Conservation (phyloP, 2,113 vertebrate species). For the Lophotis ruficrista region DNA sequence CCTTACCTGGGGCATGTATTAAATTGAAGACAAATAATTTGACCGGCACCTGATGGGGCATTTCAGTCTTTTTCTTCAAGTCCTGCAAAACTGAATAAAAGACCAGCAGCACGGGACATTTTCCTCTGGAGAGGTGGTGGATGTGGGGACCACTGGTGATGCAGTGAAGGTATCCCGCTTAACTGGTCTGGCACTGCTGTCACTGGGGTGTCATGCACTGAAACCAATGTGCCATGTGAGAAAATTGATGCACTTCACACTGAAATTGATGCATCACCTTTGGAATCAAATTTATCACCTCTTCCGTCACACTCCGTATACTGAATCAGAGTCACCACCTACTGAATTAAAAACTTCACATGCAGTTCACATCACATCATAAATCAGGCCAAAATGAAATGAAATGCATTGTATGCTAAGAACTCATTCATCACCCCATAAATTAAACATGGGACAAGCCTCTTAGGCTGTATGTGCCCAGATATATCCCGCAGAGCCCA, state of each 20-base stretch:
- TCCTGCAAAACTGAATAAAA: not conserved
- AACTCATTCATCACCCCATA: constrained; percentile 56
- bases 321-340: constrained; percentile 64
- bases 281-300: constrained; percentile 62
- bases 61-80: not conserved
- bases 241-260: constrained; percentile 28
- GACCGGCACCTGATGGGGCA: not conserved
- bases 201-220: not conserved
- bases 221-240: not conserved
- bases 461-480: constrained; percentile 16
- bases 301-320: constrained; percentile 39
- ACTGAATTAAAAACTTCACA: constrained; percentile 70
- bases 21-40: not conserved
- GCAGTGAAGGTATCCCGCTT: not conserved
- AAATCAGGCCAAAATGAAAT: constrained; percentile 70
- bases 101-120: not conserved
- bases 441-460: constrained; percentile 57
- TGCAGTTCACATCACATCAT: constrained; percentile 56
- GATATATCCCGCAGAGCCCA: not conserved
- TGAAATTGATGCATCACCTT: constrained; percentile 58
- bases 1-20: not conserved
- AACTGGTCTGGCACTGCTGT: not conserved
- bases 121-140: not conserved
- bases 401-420: constrained; percentile 67
- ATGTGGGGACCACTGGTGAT: not conserved